Base-by-base conservation (phyloP, 2,113 vertebrate species). In the Lichenostomus cassidix region DNA sequence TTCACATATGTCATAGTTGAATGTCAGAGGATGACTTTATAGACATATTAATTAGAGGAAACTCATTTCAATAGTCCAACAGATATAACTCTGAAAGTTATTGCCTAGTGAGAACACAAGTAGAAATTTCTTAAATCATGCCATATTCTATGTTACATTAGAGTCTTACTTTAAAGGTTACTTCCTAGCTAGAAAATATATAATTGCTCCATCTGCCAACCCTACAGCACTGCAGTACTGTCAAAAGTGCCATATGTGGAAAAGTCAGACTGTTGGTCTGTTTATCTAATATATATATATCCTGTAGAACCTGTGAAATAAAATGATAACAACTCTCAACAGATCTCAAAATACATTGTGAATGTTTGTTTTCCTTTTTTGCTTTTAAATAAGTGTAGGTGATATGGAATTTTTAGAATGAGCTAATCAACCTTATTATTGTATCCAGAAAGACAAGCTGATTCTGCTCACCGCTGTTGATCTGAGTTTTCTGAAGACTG, bases 201-300 rank as follows among this genome's bases (percentile, higher is more conserved):
- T 96, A 96, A 96, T 93, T 96, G 64, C 81, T 96, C 96, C 97
- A 97, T 97, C 96, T 97, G 97, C 83, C 89, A 95, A 86, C 65
- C 91, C 93, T 95, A 84, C 75, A 96, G 83, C 91, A 73, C 2
- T 75, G 42, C 81, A 80, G 47, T 92, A 75, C 90, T 87, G 62
- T 97, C 90, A 94, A 46, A 94, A 94, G 29, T 68, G 31, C 95
- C 96, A 95, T 97, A 97, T 96, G 94, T 67, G 63, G 69, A 92
- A 91, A 96, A 95, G 73, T 95, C 88, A 92, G 71, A 53, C 37
- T 92, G 75, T 93, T 96, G 81, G 52, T 78, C 93, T 96, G 75
- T 96, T 96, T 96, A 95, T 87, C 67, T 92, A 93, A 94, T 92
- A 94, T 35, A 85, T 37, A 80, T 27, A 76, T 60, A 86, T 85